Conservation (phyloP, 2,797 vertebrate species). For the Peromyscus eremicus region DNA sequence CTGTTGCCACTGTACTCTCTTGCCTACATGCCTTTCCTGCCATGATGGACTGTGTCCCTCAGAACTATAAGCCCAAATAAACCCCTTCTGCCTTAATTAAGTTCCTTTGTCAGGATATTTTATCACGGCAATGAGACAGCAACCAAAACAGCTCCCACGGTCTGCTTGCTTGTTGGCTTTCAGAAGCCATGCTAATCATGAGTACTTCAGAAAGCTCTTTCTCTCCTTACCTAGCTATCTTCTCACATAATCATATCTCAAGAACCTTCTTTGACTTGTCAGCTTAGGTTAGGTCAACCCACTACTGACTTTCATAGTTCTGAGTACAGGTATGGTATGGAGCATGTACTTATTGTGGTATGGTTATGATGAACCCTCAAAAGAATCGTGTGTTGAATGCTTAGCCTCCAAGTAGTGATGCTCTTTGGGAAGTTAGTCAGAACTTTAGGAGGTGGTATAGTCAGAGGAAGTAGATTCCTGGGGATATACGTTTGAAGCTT, state of each 20-base stretch:
- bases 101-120: not conserved
- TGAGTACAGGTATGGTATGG: not conserved
- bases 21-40: not conserved
- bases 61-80: not conserved
- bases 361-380: too few relatives aligned
- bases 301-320: fast-evolving
- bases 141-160: not conserved
- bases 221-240: not conserved
- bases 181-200: too few relatives aligned
- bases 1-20: not conserved
- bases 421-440: not conserved
- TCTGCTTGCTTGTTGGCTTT: not conserved
- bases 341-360: not conserved
- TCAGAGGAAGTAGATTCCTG: not conserved
- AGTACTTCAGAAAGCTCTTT: not conserved
- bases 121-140: not conserved
- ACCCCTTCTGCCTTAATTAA: not conserved
- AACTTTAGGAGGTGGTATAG: not conserved
- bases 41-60: not conserved
- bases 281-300: not conserved
- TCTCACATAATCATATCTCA: not conserved
- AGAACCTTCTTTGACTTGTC: not conserved
- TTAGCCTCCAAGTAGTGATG: not conserved
- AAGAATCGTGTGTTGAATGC: not conserved
- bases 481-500: not conserved